Base-by-base conservation (phyloP, 2,888 invertebrate species). In the Sinopyrophorus schimmeli region DNA sequence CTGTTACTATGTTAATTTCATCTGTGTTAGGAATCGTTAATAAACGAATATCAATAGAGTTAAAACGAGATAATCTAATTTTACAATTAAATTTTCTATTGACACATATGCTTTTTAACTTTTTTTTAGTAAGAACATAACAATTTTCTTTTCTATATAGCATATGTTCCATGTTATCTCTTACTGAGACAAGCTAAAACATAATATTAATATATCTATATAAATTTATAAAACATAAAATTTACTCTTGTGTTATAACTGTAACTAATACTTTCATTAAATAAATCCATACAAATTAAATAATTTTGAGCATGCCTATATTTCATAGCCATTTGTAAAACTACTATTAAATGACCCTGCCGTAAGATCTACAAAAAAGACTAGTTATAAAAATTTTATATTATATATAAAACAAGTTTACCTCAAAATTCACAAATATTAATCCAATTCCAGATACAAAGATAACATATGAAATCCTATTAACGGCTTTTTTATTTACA, bases 361-460 rank as follows among this genome's bases (percentile, higher is more conserved):
- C 30, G 30, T 15, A 50, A 21, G 23, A 50, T 37, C 38, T 48
- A 21, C 12, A 34, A 47, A 34, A 11, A n/a, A 35, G 5, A 23
- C 7, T 1, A 11, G 7, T n/a, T n/a, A n/a, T 35, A 14, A 9
- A 10, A 12, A 14, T 35, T 12, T 1, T 5, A 5, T 10, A 12
- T 15, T 12, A 6, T 2, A 3, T 31, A 4, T 5, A 15, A 21
- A 18, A 17, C 12, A 15, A 37, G n/a, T 7, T 27, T 40, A 50
- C 44, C 26, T 47, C 46, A 10, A 47, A 43, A 15, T n/a, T 42
- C 12, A 52, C n/a, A 32, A 31, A 47, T 18, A 42, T 9, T n/a
- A 47, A 16, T 28, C 41, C 41, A 18, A 42, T 52, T 27, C 42
- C 52, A 17, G 35, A 34, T 14, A 47, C 41, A 38, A 52, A 52